Conservation (phyloP, 2,797 vertebrate species). For the Pelodytes ibericus region DNA sequence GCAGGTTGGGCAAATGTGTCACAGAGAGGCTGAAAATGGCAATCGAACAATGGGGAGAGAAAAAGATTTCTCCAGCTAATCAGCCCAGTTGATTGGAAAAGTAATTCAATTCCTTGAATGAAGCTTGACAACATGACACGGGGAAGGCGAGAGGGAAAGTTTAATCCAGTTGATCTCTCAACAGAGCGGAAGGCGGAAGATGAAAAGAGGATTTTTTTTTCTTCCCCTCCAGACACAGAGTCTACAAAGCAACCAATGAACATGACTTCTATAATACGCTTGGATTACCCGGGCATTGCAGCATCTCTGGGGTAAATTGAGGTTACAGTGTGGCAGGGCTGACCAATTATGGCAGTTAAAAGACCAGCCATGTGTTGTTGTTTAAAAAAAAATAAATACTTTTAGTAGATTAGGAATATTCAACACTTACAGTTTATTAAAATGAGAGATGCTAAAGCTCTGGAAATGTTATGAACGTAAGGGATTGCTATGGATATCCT, state of each 20-base stretch:
- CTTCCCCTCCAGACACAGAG: background rate
- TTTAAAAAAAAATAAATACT: no score
- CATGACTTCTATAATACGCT: background rate
- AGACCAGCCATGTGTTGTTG: no score
- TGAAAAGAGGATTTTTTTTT: conserved; percentile 12
- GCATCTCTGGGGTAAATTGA: background rate
- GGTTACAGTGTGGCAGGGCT: background rate
- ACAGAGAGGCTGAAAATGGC: conserved; percentile 37
- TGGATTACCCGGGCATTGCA: conserved; percentile 17
- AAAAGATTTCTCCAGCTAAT: conserved; percentile 52
- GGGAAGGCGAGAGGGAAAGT: conserved; percentile 33
- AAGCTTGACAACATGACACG: conserved; percentile 49
- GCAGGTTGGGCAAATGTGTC: conserved; percentile 50
- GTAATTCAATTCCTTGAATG: conserved; percentile 54
- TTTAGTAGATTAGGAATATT: no score
- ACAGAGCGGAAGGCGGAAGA: conserved; percentile 28
- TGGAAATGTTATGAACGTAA: no score
- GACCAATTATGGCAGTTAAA: no score
- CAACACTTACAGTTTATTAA: no score
- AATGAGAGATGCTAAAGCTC: no score
- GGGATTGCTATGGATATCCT: no score
- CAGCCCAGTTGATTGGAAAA: conserved; percentile 54
- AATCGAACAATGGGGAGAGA: conserved; percentile 44
- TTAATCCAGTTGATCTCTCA: conserved; percentile 55
- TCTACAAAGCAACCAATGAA: background rate